Evolutionary conservation across 1,140 invertebrate species (phyloP).

Genomic region (Apolygus lucorum): DNA sequence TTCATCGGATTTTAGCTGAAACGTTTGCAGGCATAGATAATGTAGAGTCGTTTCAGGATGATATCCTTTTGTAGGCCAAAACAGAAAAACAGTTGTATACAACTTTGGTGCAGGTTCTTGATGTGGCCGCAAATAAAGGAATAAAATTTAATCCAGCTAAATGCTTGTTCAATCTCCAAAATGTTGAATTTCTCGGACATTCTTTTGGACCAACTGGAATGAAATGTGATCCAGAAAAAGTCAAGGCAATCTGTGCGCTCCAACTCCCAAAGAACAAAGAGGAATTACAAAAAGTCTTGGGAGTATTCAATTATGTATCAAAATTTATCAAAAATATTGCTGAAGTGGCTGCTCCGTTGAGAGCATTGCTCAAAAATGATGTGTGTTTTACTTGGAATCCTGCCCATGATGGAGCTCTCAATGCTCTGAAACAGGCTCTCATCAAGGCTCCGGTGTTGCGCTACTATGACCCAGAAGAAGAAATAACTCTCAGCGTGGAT

Average conservation of each 20-base stretch:
- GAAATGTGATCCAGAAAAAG: conserved; percentile 7
- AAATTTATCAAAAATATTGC: conserved; percentile 25
- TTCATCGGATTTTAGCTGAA: conserved; percentile 37
- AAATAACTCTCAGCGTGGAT: conserved; percentile 32
- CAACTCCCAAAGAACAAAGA: conserved; percentile 23
- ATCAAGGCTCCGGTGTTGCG: conserved; percentile 22
- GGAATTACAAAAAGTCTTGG: conserved; percentile 20
- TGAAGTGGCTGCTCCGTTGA: conserved; percentile 21
- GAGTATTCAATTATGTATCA: conserved; percentile 17
- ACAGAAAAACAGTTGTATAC: neutral
- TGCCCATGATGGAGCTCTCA: conserved; percentile 27
- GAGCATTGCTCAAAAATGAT: conserved; percentile 18
- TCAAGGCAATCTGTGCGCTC: conserved; percentile 9
- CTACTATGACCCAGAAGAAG: conserved; percentile 30
- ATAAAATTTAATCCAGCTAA: conserved; percentile 5
- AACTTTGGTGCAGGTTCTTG: conserved; percentile 12
- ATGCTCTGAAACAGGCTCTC: conserved; percentile 25
- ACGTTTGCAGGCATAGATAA: conserved; percentile 31
- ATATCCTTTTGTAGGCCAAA: conserved; percentile 19
- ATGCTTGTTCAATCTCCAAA: neutral
- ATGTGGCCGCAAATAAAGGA: conserved; percentile 20
- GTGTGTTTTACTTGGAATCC: conserved; percentile 18
- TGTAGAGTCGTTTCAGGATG: conserved; percentile 2
- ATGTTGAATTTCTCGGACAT: conserved; percentile 20
- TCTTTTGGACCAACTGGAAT: neutral